phyloP scores from a whole-genome alignment of 64 coral and sea anemone genomes.

The Orbicella faveolata region DNA sequence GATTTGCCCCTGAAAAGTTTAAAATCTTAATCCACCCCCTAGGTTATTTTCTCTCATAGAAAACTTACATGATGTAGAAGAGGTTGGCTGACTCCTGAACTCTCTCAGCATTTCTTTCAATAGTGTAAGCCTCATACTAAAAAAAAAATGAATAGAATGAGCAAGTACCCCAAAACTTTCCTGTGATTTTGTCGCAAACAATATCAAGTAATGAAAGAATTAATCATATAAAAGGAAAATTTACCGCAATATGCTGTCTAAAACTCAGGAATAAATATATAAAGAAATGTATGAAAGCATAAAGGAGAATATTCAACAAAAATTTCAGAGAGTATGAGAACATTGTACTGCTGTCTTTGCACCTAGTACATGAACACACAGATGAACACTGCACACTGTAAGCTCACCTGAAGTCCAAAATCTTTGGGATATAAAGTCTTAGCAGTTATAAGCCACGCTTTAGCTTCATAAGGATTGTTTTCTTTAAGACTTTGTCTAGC shows the following conservation, averaged over 20 bases:
- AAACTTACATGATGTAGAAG: conserved; percentile 93
- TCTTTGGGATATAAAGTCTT: conserved; percentile 92
- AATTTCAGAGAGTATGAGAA: neutral
- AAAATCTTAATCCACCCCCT: no score
- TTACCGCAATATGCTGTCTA: neutral
- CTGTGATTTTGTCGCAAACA: no score
- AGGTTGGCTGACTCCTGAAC: conserved; percentile 83
- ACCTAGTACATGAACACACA: no score
- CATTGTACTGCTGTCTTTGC: neutral
- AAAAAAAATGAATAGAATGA: neutral
- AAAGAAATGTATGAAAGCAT: no score
- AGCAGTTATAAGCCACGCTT: conserved; percentile 91
- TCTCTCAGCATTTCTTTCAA: conserved; percentile 89
- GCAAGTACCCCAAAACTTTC: neutral
- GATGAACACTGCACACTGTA: neutral
- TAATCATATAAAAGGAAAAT: neutral
- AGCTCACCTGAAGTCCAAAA: conserved; percentile 82
- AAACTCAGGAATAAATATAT: no score
- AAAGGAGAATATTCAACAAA: neutral
- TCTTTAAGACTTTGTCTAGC: conserved; percentile 77
- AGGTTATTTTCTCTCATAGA: neutral
- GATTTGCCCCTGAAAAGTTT: no score
- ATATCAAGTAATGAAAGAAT: no score
- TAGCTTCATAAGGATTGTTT: conserved; percentile 87
- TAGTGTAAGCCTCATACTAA: conserved; percentile 95